Evolutionary conservation across 23 tunicate genomes (phyloP).

Genomic region (Botrylloides violaceus): DNA sequence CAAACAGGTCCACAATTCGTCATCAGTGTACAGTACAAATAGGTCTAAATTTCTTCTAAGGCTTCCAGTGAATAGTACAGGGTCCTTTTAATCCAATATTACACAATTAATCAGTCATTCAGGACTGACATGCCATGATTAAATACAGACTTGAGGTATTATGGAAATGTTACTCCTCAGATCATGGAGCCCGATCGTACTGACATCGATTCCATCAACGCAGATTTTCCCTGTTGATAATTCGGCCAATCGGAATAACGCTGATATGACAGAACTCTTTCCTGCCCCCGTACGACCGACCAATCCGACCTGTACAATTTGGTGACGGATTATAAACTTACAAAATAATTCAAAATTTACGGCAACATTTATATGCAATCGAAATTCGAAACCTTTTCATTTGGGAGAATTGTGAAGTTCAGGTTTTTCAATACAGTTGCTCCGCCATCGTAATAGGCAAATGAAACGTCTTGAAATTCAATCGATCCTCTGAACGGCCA

Average conservation of each 20-base stretch:
- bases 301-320: slow-evolving; percentile 39
- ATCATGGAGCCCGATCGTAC: slow-evolving; percentile 26
- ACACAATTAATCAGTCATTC: background rate
- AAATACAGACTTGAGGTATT: slow-evolving; percentile 45
- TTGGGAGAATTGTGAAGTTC: slow-evolving; percentile 20
- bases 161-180: slow-evolving; percentile 36
- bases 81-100: slow-evolving; percentile 48
- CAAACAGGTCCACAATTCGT: slow-evolving; percentile 46
- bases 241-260: slow-evolving; percentile 36
- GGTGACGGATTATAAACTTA: background rate
- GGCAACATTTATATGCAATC: too few species aligned
- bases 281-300: slow-evolving; percentile 75
- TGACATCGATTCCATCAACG: slow-evolving; percentile 29
- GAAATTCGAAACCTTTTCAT: slow-evolving; percentile 86
- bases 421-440: slow-evolving; percentile 43
- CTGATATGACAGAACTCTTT: slow-evolving; percentile 47
- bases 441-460: slow-evolving; percentile 57
- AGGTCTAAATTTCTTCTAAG: slow-evolving; percentile 62
- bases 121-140: background rate
- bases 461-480: slow-evolving; percentile 34
- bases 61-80: slow-evolving; percentile 68
- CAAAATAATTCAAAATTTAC: background rate
- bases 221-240: slow-evolving; percentile 21
- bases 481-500: slow-evolving; percentile 59
- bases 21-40: slow-evolving; percentile 46